These are phyloP conservation scores for Lamellibrachia satsuma DNA, from an alignment of 2,888 invertebrate species.

Conservation along the genomic window DNA sequence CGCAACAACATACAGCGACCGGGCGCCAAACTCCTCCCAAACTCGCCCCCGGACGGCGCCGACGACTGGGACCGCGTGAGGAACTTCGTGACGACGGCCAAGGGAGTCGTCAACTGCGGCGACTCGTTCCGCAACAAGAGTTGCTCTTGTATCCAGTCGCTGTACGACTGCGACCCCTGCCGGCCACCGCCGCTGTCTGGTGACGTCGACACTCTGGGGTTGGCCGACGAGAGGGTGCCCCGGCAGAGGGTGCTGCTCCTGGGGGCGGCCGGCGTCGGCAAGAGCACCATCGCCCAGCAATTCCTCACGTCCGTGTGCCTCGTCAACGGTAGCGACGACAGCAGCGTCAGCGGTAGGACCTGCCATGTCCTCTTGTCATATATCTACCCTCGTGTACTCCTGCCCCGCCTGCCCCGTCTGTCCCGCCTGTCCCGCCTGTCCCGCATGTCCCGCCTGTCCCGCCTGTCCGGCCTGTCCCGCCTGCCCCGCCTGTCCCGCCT, in stretches of 20 bases:
- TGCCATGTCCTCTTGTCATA: neutral
- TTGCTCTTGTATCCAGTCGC: constrained; percentile 67
- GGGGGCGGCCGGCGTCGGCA: constrained; percentile 75
- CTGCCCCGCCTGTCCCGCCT: no score
- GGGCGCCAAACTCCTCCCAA: neutral
- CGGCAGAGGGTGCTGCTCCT: constrained; percentile 74
- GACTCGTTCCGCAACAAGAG: constrained; percentile 85
- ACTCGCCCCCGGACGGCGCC: neutral
- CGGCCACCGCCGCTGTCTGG: constrained; percentile 27
- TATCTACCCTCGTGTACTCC: neutral
- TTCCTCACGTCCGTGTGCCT: constrained; percentile 75
- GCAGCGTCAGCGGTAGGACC: constrained; percentile 17
- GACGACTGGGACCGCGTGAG: constrained; percentile 77
- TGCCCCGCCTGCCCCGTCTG: neutral
- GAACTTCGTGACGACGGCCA: constrained; percentile 91
- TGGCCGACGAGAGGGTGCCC: constrained; percentile 18
- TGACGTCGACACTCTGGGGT: neutral
- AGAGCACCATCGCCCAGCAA: constrained; percentile 76
- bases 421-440: no score
- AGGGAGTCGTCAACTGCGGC: constrained; percentile 88
- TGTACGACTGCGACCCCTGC: constrained; percentile 25
- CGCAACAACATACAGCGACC: neutral
- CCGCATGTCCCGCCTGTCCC: no score
- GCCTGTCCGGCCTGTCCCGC: no score
- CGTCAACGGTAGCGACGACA: constrained; percentile 23